Conservation (phyloP, 1,140 invertebrate species). For the Chironomus tepperi region DNA sequence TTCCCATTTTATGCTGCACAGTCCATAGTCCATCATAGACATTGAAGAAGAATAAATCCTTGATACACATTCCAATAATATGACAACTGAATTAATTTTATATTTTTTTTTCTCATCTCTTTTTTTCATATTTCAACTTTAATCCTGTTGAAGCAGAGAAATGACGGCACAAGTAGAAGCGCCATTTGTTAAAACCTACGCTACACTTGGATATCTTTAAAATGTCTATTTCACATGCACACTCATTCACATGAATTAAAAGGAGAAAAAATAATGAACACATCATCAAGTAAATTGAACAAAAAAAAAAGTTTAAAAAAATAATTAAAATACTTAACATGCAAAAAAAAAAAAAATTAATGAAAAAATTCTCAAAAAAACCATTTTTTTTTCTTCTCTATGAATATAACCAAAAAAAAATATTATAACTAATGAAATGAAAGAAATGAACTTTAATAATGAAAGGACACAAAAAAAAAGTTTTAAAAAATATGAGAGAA, state of each 20-base stretch:
- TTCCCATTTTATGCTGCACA: no score
- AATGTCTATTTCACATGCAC: slow-evolving; percentile 27
- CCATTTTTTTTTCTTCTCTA: slow-evolving; percentile 10
- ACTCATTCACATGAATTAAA: neutral
- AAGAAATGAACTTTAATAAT: neutral
- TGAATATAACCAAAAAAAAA: neutral
- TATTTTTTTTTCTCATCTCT: neutral
- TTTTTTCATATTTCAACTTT: slow-evolving; percentile 17
- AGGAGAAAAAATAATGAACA: neutral
- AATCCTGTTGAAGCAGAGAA: slow-evolving; percentile 57
- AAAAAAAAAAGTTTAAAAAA: no score
- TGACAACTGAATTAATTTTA: neutral
- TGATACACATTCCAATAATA: neutral
- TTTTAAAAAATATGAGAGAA: no score
- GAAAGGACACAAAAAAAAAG: neutral
- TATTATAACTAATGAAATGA: neutral
- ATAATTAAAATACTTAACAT: no score
- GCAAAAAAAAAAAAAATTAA: neutral
- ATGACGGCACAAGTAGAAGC: slow-evolving; percentile 67
- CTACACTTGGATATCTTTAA: slow-evolving; percentile 82
- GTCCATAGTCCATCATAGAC: no score
- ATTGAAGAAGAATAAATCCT: no score
- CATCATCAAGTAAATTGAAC: no score
- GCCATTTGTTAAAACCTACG: slow-evolving; percentile 84
- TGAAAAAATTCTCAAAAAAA: neutral